A percentile compares a stretch with the other conserved stretches of the same genome.
These are phyloP conservation scores for Trachelipus rathkii DNA, from an alignment of 1,140 invertebrate genomes.

Conservation along the genomic window DNA sequence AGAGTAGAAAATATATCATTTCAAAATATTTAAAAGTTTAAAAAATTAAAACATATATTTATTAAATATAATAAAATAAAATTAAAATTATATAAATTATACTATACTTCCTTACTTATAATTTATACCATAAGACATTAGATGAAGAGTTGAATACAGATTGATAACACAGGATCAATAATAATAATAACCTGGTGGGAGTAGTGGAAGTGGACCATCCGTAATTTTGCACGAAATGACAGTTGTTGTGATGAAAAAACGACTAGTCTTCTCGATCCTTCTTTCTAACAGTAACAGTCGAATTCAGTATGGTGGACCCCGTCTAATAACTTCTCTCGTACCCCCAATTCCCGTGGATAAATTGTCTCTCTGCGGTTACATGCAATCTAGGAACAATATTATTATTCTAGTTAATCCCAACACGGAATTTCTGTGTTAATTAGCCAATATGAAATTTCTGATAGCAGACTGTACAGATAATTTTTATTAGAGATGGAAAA, in stretches of 20 bases:
- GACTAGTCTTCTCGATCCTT: no score
- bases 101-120: no score
- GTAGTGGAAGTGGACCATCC: slow-evolving; percentile 31
- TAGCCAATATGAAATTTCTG: neutral
- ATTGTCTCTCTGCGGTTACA: neutral
- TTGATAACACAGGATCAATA: no score
- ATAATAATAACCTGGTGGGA: neutral
- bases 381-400: neutral
- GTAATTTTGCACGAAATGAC: slow-evolving; percentile 29
- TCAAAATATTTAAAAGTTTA: no score
- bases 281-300: slow-evolving; percentile 42
- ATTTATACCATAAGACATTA: no score
- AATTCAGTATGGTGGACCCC: slow-evolving; percentile 45
- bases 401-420: no score
- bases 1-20: no score
- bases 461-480: no score
- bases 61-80: no score
- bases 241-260: slow-evolving; percentile 24
- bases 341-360: neutral
- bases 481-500: neutral
- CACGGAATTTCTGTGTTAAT: neutral
- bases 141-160: no score
- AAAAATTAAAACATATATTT: no score
- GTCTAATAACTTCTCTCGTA: neutral
- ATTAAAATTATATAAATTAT: no score